Evolutionary conservation across 1,140 invertebrate species (phyloP).

Genomic region (Andrena cerasifolii): DNA sequence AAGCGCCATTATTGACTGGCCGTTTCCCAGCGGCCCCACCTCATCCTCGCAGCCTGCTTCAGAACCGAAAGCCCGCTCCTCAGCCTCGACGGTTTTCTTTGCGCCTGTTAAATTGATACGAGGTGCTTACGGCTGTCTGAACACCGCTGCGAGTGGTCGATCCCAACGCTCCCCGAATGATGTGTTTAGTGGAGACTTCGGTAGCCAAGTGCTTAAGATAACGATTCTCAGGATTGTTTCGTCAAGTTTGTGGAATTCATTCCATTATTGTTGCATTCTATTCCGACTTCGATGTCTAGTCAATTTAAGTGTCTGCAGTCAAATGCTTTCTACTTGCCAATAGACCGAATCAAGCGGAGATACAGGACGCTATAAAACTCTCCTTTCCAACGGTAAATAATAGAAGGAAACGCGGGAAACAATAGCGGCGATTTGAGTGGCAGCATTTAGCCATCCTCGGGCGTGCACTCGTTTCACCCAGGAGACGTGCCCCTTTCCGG

Average conservation of each 20-base stretch:
- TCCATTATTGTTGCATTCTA: too few species aligned
- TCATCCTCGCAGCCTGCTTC: background rate
- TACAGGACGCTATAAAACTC: too few species aligned
- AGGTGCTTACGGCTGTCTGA: background rate
- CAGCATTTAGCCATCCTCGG: constrained; percentile 10
- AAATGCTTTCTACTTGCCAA: too few species aligned
- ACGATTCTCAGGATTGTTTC: background rate
- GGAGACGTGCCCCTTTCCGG: constrained; percentile 33
- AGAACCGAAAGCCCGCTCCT: constrained; percentile 6
- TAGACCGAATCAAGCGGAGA: too few species aligned
- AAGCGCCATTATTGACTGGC: constrained; percentile 68
- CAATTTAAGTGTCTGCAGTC: too few species aligned
- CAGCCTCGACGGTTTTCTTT: background rate
- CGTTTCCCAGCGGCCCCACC: constrained; percentile 39
- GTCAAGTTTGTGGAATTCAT: background rate
- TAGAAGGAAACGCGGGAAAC: background rate
- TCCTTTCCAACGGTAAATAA: constrained; percentile 24
- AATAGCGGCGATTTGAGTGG: background rate
- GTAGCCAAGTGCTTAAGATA: background rate
- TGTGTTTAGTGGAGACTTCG: background rate
- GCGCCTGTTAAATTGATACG: background rate
- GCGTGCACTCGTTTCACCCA: constrained; percentile 7
- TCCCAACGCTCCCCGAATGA: background rate
- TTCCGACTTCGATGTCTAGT: too few species aligned
- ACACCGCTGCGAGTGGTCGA: constrained; percentile 5